A percentile compares a stretch with the other conserved stretches of the same genome.
These are phyloP conservation scores for Onychostoma macrolepis DNA, from an alignment of 2,113 vertebrate species.

Conservation along the genomic window DNA sequence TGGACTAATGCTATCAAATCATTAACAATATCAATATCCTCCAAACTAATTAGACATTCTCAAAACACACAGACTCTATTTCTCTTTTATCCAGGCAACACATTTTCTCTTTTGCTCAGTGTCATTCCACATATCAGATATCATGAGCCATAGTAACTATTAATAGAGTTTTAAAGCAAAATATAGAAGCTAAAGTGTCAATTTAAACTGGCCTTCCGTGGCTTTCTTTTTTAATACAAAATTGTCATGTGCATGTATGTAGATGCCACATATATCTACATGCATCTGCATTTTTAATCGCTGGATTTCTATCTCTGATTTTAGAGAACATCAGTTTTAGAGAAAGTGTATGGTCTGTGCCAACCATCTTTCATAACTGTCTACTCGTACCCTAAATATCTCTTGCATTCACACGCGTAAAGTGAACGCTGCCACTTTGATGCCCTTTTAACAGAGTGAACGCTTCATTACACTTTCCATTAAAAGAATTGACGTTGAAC, in stretches of 20 bases:
- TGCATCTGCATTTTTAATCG: not conserved
- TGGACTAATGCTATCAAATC: conserved; percentile 35
- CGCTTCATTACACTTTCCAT: conserved; percentile 62
- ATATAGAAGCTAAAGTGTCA: not conserved
- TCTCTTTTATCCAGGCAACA: not conserved
- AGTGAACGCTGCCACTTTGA: conserved; percentile 42
- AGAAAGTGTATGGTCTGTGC: not conserved
- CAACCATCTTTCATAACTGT: not conserved
- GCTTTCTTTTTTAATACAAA: not conserved
- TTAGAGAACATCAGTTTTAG: not conserved
- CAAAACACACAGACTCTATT: not conserved
- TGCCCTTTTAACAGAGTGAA: conserved; percentile 49
- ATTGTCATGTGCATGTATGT: not conserved
- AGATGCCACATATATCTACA: not conserved
- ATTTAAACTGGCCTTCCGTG: not conserved
- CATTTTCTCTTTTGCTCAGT: not conserved
- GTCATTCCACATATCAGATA: not conserved
- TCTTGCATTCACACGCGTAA: conserved; percentile 38
- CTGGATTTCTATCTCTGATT: not conserved
- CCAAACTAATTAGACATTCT: conserved; percentile 17
- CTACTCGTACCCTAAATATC: not conserved
- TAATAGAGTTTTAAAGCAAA: not conserved
- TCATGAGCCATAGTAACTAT: not conserved
- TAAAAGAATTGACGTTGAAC: conserved; percentile 58
- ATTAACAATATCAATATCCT: conserved; percentile 33